Conservation (phyloP, 2,888 invertebrate genomes). For the Eueremaeus valkanovi region DNA sequence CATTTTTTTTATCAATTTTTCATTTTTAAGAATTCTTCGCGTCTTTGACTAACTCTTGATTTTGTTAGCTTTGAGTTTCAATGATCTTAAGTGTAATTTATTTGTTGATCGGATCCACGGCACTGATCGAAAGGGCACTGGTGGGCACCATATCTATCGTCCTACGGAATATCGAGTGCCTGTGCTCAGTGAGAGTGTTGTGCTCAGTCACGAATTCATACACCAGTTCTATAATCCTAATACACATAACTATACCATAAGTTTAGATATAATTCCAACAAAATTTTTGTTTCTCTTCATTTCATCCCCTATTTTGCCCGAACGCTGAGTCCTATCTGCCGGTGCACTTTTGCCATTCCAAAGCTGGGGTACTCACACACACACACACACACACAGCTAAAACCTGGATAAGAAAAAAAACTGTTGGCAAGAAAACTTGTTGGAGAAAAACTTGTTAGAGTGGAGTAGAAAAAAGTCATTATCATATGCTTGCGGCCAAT, state of each 20-base stretch:
- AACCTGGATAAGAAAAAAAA: background rate
- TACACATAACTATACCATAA: too few species aligned
- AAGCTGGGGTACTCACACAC: background rate
- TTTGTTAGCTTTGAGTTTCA: too few species aligned
- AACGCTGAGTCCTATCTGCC: background rate
- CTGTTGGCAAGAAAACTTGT: conserved; percentile 13
- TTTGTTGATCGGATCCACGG: background rate
- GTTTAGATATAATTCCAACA: too few species aligned
- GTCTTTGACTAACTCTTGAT: too few species aligned
- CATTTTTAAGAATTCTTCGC: too few species aligned
- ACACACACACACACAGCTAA: background rate
- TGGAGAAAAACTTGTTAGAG: background rate
- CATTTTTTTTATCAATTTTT: too few species aligned
- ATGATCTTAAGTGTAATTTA: background rate
- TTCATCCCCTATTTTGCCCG: conserved; percentile 4
- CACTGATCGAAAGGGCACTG: background rate
- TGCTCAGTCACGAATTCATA: background rate
- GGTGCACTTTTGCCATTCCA: background rate
- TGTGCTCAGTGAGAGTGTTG: background rate
- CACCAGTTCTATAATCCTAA: background rate
- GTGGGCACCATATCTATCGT: background rate
- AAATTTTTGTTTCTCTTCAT: background rate
- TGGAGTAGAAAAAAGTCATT: background rate
- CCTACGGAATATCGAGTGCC: background rate
- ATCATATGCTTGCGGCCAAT: conserved; percentile 13